Evolutionary conservation across 2,113 vertebrate species (phyloP).

Genomic region (Jacana jacana): DNA sequence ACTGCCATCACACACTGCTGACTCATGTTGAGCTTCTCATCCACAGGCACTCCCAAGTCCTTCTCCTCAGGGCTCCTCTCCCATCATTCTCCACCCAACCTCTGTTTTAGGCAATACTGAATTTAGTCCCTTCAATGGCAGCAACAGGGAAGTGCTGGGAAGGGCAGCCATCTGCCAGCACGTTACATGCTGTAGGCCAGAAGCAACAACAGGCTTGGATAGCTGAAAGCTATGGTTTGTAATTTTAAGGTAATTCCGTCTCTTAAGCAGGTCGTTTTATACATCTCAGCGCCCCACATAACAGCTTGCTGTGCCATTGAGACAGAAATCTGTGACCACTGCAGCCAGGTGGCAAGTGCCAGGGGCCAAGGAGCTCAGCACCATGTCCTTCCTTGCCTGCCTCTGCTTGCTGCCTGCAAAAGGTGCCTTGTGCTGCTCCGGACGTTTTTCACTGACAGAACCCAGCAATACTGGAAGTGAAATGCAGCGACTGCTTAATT

Average conservation of each 20-base stretch:
- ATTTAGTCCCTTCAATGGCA: neutral
- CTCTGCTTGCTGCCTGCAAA: neutral
- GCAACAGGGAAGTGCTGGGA: neutral
- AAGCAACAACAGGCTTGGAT: neutral
- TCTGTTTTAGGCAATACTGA: neutral
- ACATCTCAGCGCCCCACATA: neutral
- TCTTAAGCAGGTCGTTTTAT: neutral
- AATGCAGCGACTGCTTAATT: neutral
- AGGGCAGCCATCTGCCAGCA: neutral
- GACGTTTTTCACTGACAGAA: neutral
- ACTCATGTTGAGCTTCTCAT: no score
- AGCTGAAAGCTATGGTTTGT: neutral
- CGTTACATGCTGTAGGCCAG: fast-evolving
- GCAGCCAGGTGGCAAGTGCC: neutral
- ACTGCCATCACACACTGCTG: no score
- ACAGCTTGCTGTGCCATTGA: neutral
- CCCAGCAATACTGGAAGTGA: neutral
- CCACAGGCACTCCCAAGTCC: no score
- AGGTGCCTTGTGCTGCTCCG: fast-evolving
- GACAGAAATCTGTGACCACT: neutral
- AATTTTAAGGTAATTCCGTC: neutral
- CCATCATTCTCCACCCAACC: no score
- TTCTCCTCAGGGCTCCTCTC: no score
- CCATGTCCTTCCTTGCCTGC: neutral
- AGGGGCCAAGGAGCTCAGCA: neutral